phyloP scores from a whole-genome alignment of 2,113 vertebrate species.

The Pao palembangensis region DNA sequence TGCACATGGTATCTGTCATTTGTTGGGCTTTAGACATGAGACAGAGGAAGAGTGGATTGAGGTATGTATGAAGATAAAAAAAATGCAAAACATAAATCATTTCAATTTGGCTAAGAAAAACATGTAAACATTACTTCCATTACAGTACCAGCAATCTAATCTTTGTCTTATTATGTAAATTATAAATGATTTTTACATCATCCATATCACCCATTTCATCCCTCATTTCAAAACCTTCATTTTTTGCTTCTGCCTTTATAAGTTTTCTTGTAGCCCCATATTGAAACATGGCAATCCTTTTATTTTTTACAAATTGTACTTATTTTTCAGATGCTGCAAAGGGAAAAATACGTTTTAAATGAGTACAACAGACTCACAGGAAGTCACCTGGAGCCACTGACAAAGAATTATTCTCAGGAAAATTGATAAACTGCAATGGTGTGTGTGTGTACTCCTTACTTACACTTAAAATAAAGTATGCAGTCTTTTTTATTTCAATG shows the following conservation, averaged over 20 bases:
- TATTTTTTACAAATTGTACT: background rate
- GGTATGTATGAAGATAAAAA: conserved; percentile 62
- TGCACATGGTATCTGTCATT: conserved; percentile 88
- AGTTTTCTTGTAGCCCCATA: no score
- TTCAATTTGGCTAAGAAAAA: background rate
- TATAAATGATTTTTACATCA: no score
- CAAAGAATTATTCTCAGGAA: conserved; percentile 47
- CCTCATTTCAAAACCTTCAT: no score
- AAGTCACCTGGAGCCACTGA: conserved; percentile 76
- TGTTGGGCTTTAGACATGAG: conserved; percentile 86
- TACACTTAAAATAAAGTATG: no score
- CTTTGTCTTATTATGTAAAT: no score
- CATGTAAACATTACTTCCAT: no score
- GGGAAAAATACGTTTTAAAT: conserved; percentile 80
- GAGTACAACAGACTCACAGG: conserved; percentile 79
- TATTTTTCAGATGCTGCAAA: conserved; percentile 82
- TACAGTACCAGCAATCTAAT: no score
- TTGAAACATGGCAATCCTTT: no score
- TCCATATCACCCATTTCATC: no score
- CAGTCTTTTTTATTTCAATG: no score
- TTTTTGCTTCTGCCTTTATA: no score
- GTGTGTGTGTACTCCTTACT: no score
- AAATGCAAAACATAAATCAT: background rate
- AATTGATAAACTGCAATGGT: background rate
- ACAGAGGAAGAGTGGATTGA: conserved; percentile 80